These are phyloP conservation scores for Brachionus sp. DNA, from an alignment of 1,140 invertebrate species.

Conservation along the genomic window DNA sequence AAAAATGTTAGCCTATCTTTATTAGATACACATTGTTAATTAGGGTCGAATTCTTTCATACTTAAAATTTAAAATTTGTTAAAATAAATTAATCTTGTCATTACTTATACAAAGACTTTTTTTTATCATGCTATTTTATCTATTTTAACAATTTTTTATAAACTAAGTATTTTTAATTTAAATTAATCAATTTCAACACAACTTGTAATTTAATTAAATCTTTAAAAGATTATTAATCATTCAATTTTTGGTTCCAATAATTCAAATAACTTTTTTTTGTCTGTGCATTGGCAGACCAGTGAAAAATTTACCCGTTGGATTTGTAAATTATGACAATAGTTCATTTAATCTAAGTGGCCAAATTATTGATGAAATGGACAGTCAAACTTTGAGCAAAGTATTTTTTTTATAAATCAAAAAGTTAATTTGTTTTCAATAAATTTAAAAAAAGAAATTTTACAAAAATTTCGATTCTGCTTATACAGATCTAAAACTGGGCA, in stretches of 20 bases:
- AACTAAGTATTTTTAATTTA: no score
- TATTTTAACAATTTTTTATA: no score
- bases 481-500: conserved; percentile 61
- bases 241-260: conserved; percentile 82
- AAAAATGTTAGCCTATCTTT: no score
- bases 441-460: background rate
- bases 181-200: no score
- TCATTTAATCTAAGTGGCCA: background rate
- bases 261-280: conserved; percentile 90
- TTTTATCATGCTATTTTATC: no score
- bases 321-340: conserved; percentile 64
- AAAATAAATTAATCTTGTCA: no score
- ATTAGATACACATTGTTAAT: no score
- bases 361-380: conserved; percentile 7
- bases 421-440: background rate
- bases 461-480: conserved; percentile 3
- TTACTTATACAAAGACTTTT: no score
- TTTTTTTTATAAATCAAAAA: background rate
- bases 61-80: no score
- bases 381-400: conserved; percentile 39
- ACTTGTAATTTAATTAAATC: no score
- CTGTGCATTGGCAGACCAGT: conserved; percentile 86
- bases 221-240: conserved; percentile 63
- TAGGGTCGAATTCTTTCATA: no score
- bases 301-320: conserved; percentile 73